These are phyloP conservation scores for Leptinotarsa texana DNA, from an alignment of 1,140 invertebrate genomes.

Conservation along the genomic window DNA sequence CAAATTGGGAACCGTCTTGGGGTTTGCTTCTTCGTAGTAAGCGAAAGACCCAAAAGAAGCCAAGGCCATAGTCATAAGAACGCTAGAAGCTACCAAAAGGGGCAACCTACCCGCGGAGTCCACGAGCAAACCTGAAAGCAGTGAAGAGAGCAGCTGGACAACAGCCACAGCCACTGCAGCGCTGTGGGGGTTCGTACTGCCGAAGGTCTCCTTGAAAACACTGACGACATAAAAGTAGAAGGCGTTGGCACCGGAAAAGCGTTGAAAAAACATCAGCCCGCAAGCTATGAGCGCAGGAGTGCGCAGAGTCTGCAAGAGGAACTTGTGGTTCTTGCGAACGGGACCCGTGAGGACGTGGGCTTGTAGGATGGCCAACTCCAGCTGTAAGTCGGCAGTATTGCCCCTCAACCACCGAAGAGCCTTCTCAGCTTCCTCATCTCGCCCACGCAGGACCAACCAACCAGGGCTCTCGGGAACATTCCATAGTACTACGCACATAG, in stretches of 20 bases:
- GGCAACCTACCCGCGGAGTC: conserved; percentile 78
- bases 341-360: conserved; percentile 65
- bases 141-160: conserved; percentile 76
- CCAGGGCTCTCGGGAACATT: conserved; percentile 84
- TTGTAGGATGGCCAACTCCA: conserved; percentile 70
- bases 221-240: conserved; percentile 83
- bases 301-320: conserved; percentile 44
- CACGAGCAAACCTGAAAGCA: conserved; percentile 78
- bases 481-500: conserved; percentile 69
- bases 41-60: conserved; percentile 79
- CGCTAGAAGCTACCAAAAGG: conserved; percentile 75
- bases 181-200: conserved; percentile 78
- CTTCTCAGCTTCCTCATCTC: conserved; percentile 76
- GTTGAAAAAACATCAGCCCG: conserved; percentile 82
- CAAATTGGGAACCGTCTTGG: conserved; percentile 57
- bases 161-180: conserved; percentile 79
- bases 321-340: conserved; percentile 40
- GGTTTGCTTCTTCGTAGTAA: conserved; percentile 68
- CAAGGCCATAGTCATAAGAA: conserved; percentile 80
- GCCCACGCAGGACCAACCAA: conserved; percentile 73
- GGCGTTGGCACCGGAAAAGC: conserved; percentile 79
- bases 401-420: conserved; percentile 78
- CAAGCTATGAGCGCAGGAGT: conserved; percentile 78
- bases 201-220: conserved; percentile 77
- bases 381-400: conserved; percentile 70